Evolutionary conservation across 2,797 vertebrate species (phyloP), one percentile per base, ranked within the genome.

Genomic region (Manis javanica): DNA sequence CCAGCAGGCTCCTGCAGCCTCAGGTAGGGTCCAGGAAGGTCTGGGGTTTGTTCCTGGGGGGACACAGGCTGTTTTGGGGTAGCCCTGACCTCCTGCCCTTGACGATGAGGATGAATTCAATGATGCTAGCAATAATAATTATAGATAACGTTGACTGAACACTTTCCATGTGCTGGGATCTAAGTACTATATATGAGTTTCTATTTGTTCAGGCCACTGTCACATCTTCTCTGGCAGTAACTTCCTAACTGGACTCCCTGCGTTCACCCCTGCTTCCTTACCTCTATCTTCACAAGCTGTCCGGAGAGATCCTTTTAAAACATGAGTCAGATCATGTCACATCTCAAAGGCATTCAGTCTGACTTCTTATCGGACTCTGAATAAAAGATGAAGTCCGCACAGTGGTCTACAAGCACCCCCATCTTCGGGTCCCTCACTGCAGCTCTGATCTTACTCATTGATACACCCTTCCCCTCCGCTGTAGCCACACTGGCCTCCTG

Each of bases 291-390:
- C 23, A 68, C 87, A 72, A 18, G 55, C 13, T 53, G 66, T 53
- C 77, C 51, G 34, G 66, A 83, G 42, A 31, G 77, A 87, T 51
- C n/a, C 66, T 95, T 90, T 79, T 26, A 87, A 83, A 90, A 29
- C 18, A 12, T 0, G 26, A 85, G 68, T 87, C 82, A 71, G 69
- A 71, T 77, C 59, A 2, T 10, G 13, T 8, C 46, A 42, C 57
- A 77, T 37, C 74, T 95, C 85, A 68, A 61, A 92, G 77, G 42
- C 78, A 69, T 81, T 64, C 46, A 19, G 1, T 63, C 64, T 55
- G 42, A 42, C 89, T 75, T 93, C 64, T 81, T 61, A 15, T 61
- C 81, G 79, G 46, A 77, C 39, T 74, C 61, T 64, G 81, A 93
- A 59, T 59, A 21, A 57, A 15, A 78, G 74, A 55, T 37, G n/a